Percentiles rank a stretch among this genome's conserved stretches.
Conservation (phyloP, 2,797 vertebrate genomes). For the Arctocebus calabarensis region DNA sequence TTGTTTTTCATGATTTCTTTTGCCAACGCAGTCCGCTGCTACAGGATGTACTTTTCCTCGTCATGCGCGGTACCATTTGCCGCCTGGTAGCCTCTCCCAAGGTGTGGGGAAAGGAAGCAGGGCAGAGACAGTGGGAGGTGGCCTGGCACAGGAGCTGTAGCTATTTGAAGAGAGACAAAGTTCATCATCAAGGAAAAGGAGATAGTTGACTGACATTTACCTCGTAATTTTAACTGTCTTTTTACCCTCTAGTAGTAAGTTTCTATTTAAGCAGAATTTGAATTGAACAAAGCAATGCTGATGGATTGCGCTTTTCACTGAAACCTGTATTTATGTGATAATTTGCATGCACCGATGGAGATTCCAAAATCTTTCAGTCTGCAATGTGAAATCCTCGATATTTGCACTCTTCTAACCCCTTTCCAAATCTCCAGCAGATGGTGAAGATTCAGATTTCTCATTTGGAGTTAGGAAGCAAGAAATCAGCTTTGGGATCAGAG, state of each 20-base stretch:
- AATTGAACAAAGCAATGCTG: background rate
- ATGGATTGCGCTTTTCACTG: background rate
- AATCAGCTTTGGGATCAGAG: background rate
- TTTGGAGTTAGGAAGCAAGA: background rate
- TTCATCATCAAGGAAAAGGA: background rate
- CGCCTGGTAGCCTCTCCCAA: accelerated
- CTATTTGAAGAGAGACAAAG: background rate
- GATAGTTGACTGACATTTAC: background rate
- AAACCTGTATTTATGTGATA: background rate
- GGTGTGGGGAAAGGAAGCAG: background rate
- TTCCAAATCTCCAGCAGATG: background rate
- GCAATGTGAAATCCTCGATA: background rate
- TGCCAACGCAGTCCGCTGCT: accelerated
- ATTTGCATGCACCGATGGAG: background rate
- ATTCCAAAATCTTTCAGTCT: background rate
- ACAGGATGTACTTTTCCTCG: accelerated
- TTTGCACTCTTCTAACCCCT: background rate
- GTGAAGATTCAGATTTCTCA: background rate
- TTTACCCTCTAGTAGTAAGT: too few species aligned
- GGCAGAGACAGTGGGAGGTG: background rate
- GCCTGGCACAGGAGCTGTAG: accelerated
- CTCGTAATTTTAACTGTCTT: background rate
- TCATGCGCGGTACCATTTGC: accelerated
- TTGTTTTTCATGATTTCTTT: background rate
- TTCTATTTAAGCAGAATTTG: background rate